phyloP scores from a whole-genome alignment of 53 echinoderm and acorn worm species.

The Apostichopus leukothele region DNA sequence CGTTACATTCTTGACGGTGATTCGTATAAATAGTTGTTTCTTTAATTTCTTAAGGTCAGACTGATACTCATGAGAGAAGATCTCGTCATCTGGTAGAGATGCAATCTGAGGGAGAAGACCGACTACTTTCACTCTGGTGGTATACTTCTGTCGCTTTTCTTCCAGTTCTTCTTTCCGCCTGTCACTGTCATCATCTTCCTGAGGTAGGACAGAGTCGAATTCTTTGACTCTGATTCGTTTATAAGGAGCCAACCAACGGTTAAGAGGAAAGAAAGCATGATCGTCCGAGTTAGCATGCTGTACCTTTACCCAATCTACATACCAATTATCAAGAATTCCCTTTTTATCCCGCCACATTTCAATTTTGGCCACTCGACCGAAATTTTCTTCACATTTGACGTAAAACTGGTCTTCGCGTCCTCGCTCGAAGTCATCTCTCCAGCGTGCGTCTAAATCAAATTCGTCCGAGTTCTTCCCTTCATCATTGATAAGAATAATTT shows the following conservation, averaged over 20 bases:
- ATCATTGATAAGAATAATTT: slow-evolving; percentile 60
- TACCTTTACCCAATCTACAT: slow-evolving; percentile 69
- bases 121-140: slow-evolving; percentile 57
- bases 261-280: slow-evolving; percentile 64
- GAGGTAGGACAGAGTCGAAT: slow-evolving; percentile 69
- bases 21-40: slow-evolving; percentile 11
- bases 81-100: slow-evolving; percentile 46
- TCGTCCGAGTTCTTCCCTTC: slow-evolving; percentile 62
- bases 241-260: slow-evolving; percentile 70
- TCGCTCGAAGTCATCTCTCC: slow-evolving; percentile 78
- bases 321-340: slow-evolving; percentile 69
- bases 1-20: slow-evolving; percentile 36
- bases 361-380: slow-evolving; percentile 63
- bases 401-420: slow-evolving; percentile 65
- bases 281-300: neutral
- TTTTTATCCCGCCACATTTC: slow-evolving; percentile 73
- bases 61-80: slow-evolving; percentile 48
- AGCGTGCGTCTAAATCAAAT: slow-evolving; percentile 61
- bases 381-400: slow-evolving; percentile 63
- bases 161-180: slow-evolving; percentile 65
- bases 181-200: slow-evolving; percentile 53
- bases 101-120: slow-evolving; percentile 68
- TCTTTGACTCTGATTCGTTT: slow-evolving; percentile 54
- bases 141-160: slow-evolving; percentile 63
- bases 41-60: slow-evolving; percentile 16